These are phyloP conservation scores for Colaptes auratus DNA, from an alignment of 2,113 vertebrate species.

Conservation along the genomic window DNA sequence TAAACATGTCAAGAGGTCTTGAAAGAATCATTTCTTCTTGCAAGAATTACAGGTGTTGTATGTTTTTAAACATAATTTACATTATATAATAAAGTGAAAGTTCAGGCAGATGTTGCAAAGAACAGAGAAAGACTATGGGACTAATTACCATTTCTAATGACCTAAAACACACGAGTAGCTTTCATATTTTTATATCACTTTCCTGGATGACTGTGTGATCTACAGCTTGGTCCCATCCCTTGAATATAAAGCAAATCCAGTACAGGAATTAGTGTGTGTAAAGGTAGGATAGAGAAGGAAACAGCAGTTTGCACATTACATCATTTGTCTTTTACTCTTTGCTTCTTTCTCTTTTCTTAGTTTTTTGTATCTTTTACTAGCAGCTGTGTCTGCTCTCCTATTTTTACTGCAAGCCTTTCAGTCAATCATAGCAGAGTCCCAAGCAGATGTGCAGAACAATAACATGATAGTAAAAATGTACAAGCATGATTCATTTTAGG, in stretches of 20 bases:
- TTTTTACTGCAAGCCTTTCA: conserved; percentile 47
- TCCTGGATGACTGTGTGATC: not conserved
- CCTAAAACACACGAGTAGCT: conserved; percentile 5
- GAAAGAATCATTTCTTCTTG: not conserved
- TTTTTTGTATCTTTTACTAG: not conserved
- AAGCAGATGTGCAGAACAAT: conserved; percentile 55
- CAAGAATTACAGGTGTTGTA: not conserved
- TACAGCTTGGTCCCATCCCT: not conserved
- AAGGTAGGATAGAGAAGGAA: not conserved
- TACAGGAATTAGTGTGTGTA: not conserved
- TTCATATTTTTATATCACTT: not conserved
- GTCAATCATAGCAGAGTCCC: conserved; percentile 15
- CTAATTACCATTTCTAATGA: conserved; percentile 31
- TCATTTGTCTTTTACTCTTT: not conserved
- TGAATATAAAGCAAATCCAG: not conserved
- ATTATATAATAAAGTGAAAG: not conserved
- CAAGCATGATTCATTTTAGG: conserved; percentile 42
- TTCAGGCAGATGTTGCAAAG: conserved; percentile 27
- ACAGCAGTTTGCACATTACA: not conserved
- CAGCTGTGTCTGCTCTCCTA: conserved; percentile 45
- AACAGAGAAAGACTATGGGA: not conserved
- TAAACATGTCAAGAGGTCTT: not conserved
- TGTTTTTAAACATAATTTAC: not conserved
- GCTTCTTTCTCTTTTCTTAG: not conserved
- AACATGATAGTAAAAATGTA: conserved; percentile 45